Percentiles rank a stretch among this genome's conserved stretches.
These are phyloP conservation scores for Ophion obscuratus DNA, from an alignment of 2,888 invertebrate genomes.

Conservation along the genomic window DNA sequence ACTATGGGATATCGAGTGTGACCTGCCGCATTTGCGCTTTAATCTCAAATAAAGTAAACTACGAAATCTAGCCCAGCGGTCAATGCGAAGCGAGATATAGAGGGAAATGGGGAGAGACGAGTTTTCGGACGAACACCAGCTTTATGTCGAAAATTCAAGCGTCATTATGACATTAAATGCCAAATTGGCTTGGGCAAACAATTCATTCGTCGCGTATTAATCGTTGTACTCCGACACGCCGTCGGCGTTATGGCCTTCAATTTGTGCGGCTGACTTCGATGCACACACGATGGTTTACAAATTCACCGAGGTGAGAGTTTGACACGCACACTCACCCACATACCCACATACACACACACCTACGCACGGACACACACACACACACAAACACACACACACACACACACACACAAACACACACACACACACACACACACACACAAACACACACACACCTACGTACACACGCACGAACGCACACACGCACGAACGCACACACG, in stretches of 20 bases:
- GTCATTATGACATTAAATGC: constrained; percentile 81
- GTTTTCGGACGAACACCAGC: neutral
- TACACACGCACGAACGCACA: no score
- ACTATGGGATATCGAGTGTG: constrained; percentile 3
- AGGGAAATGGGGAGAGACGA: neutral
- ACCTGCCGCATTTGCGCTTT: constrained; percentile 61
- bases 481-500: no score
- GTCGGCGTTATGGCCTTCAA: constrained; percentile 50
- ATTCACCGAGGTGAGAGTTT: constrained; percentile 48
- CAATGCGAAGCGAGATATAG: constrained; percentile 44
- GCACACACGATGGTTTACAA: constrained; percentile 42
- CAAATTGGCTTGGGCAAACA: constrained; percentile 73
- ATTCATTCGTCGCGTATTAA: constrained; percentile 65
- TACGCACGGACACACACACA: no score
- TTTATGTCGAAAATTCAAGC: constrained; percentile 73
- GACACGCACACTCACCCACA: constrained; percentile 20
- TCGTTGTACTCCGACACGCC: constrained; percentile 46
- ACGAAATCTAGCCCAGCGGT: constrained; percentile 57
- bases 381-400: no score
- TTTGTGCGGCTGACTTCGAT: constrained; percentile 35
- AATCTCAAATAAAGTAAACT: constrained; percentile 80
- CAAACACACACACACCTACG: no score
- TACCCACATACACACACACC: neutral
- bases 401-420: no score
- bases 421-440: no score